Evolutionary conservation across 2,113 vertebrate species (phyloP).

Genomic region (Uria aalge): DNA sequence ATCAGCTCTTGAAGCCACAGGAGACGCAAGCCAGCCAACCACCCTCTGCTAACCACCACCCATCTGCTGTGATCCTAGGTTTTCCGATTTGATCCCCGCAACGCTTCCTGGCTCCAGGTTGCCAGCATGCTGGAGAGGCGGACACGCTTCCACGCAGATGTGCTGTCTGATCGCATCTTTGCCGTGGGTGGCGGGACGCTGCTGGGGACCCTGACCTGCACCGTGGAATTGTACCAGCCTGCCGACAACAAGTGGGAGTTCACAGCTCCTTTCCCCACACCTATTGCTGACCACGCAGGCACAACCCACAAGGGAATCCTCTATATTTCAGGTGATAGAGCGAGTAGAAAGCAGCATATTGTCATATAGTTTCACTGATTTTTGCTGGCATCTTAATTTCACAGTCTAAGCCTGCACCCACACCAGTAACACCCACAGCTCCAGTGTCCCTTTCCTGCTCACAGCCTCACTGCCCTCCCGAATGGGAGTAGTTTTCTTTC

Average conservation of each 20-base stretch:
- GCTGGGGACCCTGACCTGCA: conserved; percentile 43
- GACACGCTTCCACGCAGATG: conserved; percentile 25
- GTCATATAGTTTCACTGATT: neutral
- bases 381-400: neutral
- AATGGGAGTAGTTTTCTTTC: neutral
- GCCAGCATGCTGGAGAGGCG: conserved; percentile 49
- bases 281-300: conserved; percentile 56
- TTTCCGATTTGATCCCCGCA: conserved; percentile 54
- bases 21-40: neutral
- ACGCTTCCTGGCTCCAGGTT: conserved; percentile 43
- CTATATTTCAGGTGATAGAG: conserved; percentile 51
- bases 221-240: conserved; percentile 17
- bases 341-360: neutral
- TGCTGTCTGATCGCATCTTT: neutral
- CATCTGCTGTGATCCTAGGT: conserved; percentile 11
- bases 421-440: neutral
- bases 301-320: conserved; percentile 59
- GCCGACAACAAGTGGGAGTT: conserved; percentile 53
- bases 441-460: neutral
- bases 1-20: neutral
- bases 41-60: neutral
- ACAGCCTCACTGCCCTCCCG: neutral
- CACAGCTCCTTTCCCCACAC: neutral
- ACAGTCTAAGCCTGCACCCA: neutral
- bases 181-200: conserved; percentile 51